Evolutionary conservation across 1,140 invertebrate species (phyloP).

Genomic region (Anoplolepis gracilipes): DNA sequence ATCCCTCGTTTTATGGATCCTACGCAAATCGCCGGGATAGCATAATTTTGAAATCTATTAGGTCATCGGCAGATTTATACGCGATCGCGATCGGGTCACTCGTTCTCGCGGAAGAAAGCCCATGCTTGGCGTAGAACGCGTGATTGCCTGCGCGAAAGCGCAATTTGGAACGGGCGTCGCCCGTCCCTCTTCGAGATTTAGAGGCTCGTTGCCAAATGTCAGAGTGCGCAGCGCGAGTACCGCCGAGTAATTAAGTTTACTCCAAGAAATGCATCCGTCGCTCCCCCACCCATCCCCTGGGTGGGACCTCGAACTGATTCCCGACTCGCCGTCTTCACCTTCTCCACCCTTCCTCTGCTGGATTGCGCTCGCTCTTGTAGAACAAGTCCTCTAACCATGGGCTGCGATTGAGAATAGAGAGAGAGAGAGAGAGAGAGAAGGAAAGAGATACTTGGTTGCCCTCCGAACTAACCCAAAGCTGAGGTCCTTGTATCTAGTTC

Average conservation of each 20-base stretch:
- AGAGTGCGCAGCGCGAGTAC: slow-evolving; percentile 67
- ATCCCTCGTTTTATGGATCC: not conserved
- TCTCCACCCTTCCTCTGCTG: slow-evolving; percentile 30
- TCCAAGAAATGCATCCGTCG: slow-evolving; percentile 70
- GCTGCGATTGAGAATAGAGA: slow-evolving; percentile 15
- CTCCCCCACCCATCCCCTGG: not conserved
- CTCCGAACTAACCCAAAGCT: not conserved
- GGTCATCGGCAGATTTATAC: slow-evolving; percentile 10
- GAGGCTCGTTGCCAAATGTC: slow-evolving; percentile 79
- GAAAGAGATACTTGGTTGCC: slow-evolving; percentile 4
- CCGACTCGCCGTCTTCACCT: slow-evolving; percentile 50
- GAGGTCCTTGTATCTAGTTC: not conserved
- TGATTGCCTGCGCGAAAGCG: slow-evolving; percentile 74
- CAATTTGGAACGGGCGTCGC: slow-evolving; percentile 73
- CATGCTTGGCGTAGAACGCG: slow-evolving; percentile 60
- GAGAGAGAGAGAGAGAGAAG: not conserved
- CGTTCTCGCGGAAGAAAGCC: slow-evolving; percentile 22
- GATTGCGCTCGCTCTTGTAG: slow-evolving; percentile 61
- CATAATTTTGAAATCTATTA: not conserved
- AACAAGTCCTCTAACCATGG: slow-evolving; percentile 66
- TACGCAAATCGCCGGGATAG: not conserved
- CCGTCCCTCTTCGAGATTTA: slow-evolving; percentile 77
- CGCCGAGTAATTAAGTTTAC: slow-evolving; percentile 80
- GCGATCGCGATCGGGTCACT: not conserved
- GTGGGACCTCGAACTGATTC: slow-evolving; percentile 51